Evolutionary conservation across 2,113 vertebrate species (phyloP).

Genomic region (Gobiocypris rarus): DNA sequence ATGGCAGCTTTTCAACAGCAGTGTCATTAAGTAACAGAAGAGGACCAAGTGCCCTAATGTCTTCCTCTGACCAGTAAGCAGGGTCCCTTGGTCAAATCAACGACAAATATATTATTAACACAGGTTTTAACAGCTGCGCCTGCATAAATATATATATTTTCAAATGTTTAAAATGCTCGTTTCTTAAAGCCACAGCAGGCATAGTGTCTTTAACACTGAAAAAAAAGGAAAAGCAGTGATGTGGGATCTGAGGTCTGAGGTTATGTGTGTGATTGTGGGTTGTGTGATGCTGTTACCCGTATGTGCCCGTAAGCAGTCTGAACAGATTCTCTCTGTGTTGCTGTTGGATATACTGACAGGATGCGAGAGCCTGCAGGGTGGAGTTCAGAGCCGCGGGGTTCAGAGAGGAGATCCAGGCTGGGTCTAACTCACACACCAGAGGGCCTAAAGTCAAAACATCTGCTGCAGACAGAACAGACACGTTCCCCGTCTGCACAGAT

Average conservation of each 20-base stretch:
- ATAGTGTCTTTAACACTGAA: background rate
- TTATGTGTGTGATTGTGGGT: background rate
- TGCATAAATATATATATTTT: background rate
- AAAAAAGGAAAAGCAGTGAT: background rate
- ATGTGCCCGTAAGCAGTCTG: conserved; percentile 59
- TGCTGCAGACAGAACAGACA: conserved; percentile 57
- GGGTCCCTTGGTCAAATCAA: conserved; percentile 61
- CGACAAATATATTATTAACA: background rate
- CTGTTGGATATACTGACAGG: conserved; percentile 63
- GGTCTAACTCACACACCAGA: conserved; percentile 68
- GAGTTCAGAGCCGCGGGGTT: conserved; percentile 51
- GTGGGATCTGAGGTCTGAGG: conserved; percentile 5
- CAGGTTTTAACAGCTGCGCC: background rate
- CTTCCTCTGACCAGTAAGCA: conserved; percentile 66
- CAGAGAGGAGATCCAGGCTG: conserved; percentile 62
- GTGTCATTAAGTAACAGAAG: conserved; percentile 64
- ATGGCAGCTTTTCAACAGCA: conserved; percentile 57
- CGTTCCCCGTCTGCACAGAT: conserved; percentile 58
- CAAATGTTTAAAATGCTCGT: background rate
- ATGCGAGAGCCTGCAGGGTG: conserved; percentile 62
- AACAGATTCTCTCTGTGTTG: conserved; percentile 56
- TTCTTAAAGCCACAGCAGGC: background rate
- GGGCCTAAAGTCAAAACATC: conserved; percentile 63
- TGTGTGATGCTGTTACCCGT: conserved; percentile 70
- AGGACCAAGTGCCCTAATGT: conserved; percentile 61